Conservation (phyloP, 2,797 vertebrate species). For the Neosilurus hyrtlii region DNA sequence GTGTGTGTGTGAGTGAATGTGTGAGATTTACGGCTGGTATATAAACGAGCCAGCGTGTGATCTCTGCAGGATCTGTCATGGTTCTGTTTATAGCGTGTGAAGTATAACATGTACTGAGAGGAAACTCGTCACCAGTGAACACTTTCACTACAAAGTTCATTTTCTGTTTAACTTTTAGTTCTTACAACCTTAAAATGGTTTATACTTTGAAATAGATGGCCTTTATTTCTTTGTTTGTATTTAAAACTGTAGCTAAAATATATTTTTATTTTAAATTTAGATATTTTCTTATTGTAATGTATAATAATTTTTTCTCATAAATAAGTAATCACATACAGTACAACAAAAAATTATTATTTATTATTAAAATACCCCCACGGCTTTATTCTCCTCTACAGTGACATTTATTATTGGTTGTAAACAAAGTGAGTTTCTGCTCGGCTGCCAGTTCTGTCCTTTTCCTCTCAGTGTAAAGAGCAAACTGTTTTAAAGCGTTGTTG, state of each 20-base stretch:
- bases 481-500: constrained; percentile 43
- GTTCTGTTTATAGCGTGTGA: background rate
- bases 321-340: background rate
- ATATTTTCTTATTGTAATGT: background rate
- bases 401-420: background rate
- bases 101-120: background rate
- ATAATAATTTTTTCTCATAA: background rate
- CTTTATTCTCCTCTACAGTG: background rate
- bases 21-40: background rate
- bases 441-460: background rate
- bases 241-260: background rate
- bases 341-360: background rate
- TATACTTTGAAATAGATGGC: background rate
- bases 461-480: background rate
- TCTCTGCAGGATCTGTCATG: background rate
- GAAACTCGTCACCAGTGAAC: background rate
- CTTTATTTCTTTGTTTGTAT: background rate
- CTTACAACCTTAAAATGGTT: background rate
- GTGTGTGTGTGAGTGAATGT: background rate
- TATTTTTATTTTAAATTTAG: background rate
- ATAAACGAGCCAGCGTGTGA: background rate
- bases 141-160: background rate
- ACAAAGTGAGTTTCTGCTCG: too few species aligned
- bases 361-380: background rate
- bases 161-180: background rate